phyloP scores from a whole-genome alignment of 2,888 invertebrate genomes.

The Miltochrista miniata region DNA sequence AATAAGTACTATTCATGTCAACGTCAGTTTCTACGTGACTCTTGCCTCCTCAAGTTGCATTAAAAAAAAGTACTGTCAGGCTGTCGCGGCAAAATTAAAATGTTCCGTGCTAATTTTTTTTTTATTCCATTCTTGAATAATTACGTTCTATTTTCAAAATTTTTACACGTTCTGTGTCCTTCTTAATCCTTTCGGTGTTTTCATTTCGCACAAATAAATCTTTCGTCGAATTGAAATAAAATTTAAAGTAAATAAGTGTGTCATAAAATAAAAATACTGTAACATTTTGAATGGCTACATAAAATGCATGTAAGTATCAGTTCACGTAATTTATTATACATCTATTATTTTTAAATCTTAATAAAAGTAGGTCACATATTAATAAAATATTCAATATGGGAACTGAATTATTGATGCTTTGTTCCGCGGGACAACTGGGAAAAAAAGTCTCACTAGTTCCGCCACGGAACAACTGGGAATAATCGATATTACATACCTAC shows the following conservation, averaged over 20 bases:
- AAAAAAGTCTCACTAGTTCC: no score
- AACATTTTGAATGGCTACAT: slow-evolving; percentile 17
- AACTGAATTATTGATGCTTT: no score
- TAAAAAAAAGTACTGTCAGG: slow-evolving; percentile 25
- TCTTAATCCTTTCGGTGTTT: neutral
- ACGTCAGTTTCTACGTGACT: slow-evolving; percentile 49
- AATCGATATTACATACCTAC: no score
- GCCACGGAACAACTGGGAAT: no score
- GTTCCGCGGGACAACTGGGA: no score
- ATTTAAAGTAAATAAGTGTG: neutral
- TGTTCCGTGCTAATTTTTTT: neutral
- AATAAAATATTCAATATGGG: no score
- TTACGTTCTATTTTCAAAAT: no score
- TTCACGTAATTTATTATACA: neutral
- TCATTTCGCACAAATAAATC: neutral
- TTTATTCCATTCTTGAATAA: no score
- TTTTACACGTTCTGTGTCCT: no score
- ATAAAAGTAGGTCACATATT: no score
- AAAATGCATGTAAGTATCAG: slow-evolving; percentile 38
- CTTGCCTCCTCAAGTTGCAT: slow-evolving; percentile 32
- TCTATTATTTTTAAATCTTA: neutral
- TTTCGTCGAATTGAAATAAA: neutral
- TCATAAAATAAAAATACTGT: neutral
- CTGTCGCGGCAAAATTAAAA: slow-evolving; percentile 6
- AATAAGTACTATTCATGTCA: slow-evolving; percentile 45